Percentiles rank a stretch among this genome's conserved stretches.
These are phyloP conservation scores for Aradophagus sp. DNA, from an alignment of 1,140 invertebrate species.

Conservation along the genomic window DNA sequence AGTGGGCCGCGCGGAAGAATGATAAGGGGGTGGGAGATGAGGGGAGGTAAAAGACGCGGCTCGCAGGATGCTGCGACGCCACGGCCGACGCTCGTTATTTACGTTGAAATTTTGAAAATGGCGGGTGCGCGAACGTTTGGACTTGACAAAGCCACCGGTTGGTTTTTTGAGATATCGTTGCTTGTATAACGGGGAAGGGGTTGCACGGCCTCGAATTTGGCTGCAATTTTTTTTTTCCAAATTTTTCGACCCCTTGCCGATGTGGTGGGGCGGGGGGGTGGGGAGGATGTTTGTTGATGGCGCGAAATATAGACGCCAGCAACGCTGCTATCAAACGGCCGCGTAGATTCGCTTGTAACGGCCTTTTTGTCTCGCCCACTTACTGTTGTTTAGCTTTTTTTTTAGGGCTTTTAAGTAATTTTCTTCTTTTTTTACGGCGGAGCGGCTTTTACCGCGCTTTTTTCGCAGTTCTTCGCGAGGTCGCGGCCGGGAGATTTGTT, in stretches of 20 bases:
- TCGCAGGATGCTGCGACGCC: constrained; percentile 15
- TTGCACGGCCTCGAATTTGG: too few relatives aligned
- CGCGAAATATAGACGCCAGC: constrained; percentile 22
- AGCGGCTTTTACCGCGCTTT: constrained; percentile 21
- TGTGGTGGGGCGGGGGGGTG: not conserved
- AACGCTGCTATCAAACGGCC: not conserved
- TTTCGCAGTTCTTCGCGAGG: constrained; percentile 3
- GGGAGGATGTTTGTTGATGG: constrained; percentile 14
- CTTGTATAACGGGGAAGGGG: too few relatives aligned
- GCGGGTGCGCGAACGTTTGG: constrained; percentile 49
- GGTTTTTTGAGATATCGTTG: not conserved
- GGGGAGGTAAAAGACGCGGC: too few relatives aligned
- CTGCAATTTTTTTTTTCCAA: constrained; percentile 9
- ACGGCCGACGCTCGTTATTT: constrained; percentile 43
- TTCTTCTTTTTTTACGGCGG: not conserved
- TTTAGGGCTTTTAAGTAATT: constrained; percentile 4
- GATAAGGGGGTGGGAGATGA: too few relatives aligned
- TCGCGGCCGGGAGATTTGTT: too few relatives aligned
- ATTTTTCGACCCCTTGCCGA: constrained; percentile 19
- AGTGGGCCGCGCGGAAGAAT: too few relatives aligned
- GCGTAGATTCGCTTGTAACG: not conserved
- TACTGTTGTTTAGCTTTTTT: too few relatives aligned
- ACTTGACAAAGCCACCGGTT: constrained; percentile 7
- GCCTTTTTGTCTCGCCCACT: not conserved
- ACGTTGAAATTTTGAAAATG: constrained; percentile 55